Evolutionary conservation across 2,888 invertebrate genomes (phyloP), one percentile per base, ranked within the genome.

Genomic region (Phaedon cochleariae): DNA sequence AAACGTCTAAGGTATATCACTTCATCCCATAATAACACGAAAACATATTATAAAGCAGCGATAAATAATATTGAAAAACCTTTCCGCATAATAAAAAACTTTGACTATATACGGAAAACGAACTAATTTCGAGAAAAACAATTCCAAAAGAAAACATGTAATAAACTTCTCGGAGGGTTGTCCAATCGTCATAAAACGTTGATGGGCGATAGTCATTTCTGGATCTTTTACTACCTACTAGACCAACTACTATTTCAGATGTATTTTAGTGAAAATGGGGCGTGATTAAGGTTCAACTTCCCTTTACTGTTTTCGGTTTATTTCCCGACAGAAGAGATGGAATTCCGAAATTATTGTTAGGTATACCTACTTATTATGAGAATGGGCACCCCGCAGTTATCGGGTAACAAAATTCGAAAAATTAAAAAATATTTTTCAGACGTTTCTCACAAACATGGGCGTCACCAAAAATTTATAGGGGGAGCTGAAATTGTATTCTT

Each of bases 131-230:
- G 65, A 68, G 70, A 68, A 71, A 73, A 75, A 75, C 73, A 74
- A 74, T 76, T 74, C 73, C 67, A 71, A 66, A 68, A 69, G 74
- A 74, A 74, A 76, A 75, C 74, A 73, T 66, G 69, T 69, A 74
- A 67, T 77, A 76, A 77, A 76, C 65, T 71, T 67, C 72, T 63
- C 70, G 67, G 73, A 77, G 77, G 77, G 77, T 74, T 74, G 77
- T 75, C 77, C 76, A 76, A 77, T 77, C 74, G 75, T 75, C 76
- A 75, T 77, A 77, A 77, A 77, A 72, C 67, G 68, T 76, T 77
- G 75, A 77, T 76, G 77, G 77, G 74, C 75, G 73, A 76, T 76
- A 75, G 73, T 73, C 72, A 73, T 77, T 76, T 73, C 76, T 73
- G 70, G 74, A 74, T 74, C 72, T 76, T 77, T 77, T 76, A 76